Percentiles rank a stretch among this genome's conserved stretches.
Conservation (phyloP, 1,140 invertebrate genomes). For the Adoxophyes honmai region DNA sequence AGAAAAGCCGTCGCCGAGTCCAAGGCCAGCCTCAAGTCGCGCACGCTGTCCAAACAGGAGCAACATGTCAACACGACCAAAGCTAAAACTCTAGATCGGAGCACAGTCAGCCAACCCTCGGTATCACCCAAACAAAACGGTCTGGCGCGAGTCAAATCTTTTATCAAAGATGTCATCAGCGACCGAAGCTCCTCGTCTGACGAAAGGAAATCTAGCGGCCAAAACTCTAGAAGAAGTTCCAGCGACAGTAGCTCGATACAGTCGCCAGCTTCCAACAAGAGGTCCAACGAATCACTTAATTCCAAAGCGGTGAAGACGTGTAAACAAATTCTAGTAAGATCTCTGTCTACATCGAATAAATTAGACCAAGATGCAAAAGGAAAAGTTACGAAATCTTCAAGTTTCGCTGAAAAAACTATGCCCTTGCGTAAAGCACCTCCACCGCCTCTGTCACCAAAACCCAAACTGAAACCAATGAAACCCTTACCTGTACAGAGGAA, state of each 20-base stretch:
- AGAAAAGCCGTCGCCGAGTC: slow-evolving; percentile 76
- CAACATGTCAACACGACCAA: slow-evolving; percentile 41
- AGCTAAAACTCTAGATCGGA: slow-evolving; percentile 63
- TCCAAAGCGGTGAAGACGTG: slow-evolving; percentile 71
- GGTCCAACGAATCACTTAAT: slow-evolving; percentile 66
- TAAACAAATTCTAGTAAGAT: slow-evolving; percentile 73
- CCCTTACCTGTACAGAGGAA: slow-evolving; percentile 53
- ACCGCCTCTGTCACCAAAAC: slow-evolving; percentile 73
- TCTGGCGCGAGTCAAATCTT: slow-evolving; percentile 70
- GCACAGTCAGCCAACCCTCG: slow-evolving; percentile 59
- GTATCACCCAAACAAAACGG: slow-evolving; percentile 72
- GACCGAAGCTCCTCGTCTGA: slow-evolving; percentile 71
- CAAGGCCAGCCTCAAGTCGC: slow-evolving; percentile 70
- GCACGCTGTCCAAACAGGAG: slow-evolving; percentile 59
- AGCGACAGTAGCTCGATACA: slow-evolving; percentile 64
- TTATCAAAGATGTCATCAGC: slow-evolving; percentile 75
- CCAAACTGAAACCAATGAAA: slow-evolving; percentile 71
- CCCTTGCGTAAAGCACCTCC: slow-evolving; percentile 74
- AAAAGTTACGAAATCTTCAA: slow-evolving; percentile 71
- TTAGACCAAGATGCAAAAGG: slow-evolving; percentile 66
- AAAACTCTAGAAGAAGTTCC: slow-evolving; percentile 65
- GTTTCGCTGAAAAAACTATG: slow-evolving; percentile 72
- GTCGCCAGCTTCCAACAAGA: slow-evolving; percentile 51
- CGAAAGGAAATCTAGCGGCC: slow-evolving; percentile 66
- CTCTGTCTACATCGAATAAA: slow-evolving; percentile 69